These are phyloP conservation scores for Myrmecobius fasciatus DNA, from an alignment of 2,113 vertebrate genomes.

Conservation along the genomic window DNA sequence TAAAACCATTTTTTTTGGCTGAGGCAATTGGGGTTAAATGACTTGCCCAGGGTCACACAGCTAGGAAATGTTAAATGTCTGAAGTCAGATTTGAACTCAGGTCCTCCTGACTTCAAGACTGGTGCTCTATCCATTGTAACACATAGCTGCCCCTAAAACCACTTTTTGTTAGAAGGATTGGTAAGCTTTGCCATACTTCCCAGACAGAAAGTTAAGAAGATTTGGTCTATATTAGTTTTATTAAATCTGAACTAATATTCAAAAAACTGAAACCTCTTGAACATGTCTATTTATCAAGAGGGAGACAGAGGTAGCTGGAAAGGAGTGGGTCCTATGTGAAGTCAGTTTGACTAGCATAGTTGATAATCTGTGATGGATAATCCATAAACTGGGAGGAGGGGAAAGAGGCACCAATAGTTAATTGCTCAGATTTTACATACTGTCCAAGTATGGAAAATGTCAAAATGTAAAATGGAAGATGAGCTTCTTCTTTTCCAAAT, in stretches of 20 bases:
- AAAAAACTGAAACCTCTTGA: background rate
- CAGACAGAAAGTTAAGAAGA: background rate
- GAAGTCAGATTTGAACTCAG: too few relatives aligned
- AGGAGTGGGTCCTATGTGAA: background rate
- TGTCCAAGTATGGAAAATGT: too few relatives aligned
- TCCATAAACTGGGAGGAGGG: background rate
- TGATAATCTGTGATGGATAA: background rate
- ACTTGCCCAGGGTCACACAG: too few relatives aligned
- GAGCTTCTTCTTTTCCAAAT: background rate
- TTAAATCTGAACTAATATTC: background rate
- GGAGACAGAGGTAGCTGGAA: background rate
- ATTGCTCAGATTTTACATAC: background rate
- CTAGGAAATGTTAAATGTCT: too few relatives aligned
- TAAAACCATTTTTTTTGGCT: background rate
- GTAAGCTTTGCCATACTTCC: background rate
- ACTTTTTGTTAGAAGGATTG: background rate
- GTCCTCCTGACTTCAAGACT: too few relatives aligned
- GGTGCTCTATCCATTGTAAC: too few relatives aligned
- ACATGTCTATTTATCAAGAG: background rate
- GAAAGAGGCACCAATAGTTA: background rate
- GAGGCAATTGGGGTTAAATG: too few relatives aligned
- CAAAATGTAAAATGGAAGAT: background rate
- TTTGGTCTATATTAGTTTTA: background rate
- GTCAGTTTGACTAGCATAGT: background rate
- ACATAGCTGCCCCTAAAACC: too few relatives aligned